Base-by-base conservation (phyloP, 2,888 invertebrate genomes). In the Drosophila atripex region DNA sequence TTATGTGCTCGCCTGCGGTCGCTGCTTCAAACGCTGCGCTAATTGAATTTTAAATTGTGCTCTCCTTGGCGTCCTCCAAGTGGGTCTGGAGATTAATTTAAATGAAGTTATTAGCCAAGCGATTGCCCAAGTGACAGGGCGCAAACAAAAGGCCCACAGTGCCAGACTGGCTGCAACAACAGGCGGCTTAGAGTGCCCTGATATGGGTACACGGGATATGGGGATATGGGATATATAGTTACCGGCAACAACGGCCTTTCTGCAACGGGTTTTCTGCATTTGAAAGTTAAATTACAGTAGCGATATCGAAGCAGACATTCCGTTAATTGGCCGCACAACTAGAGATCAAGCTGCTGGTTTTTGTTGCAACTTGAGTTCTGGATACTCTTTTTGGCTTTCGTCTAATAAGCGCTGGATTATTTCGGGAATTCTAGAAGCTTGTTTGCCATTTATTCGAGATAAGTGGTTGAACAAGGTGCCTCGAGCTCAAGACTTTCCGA, bases 261-360 rank as follows among this genome's bases (percentile, higher is more conserved):
- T 43, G 71, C 76, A 73, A 69, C 66, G 64, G 64, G 66, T 63
- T 71, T 72, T 61, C 52, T 56, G 80, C 72, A 75, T 77, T 86
- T 88, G 86, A 87, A 82, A 82, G 83, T 71, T 82, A 86, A 84
- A 84, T 76, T 73, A 63, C 47, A 59, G 71, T 74, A 74, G 63
- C 53, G 57, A 64, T 64, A 64, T 64, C 30, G 57, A 57, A 57
- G 58, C 71, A 69, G 63, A 69, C 71, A 74, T 66, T 65, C 66
- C 78, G 87, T 86, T 86, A 86, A 88, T 86, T 86, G 88, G 88
- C 68, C 83, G 61, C 85, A 87, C 71, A 80, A 71, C 63, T 56
- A 35, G 45, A 45, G 70, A 53, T 54, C 71, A 23, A 35, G 58
- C 52, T 23, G 52, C 39, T 8, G 18, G 21, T 45, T 18, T 14